These are phyloP conservation scores for Patiria miniata DNA, from an alignment of 35 echinoderm and acorn worm species.

Conservation along the genomic window DNA sequence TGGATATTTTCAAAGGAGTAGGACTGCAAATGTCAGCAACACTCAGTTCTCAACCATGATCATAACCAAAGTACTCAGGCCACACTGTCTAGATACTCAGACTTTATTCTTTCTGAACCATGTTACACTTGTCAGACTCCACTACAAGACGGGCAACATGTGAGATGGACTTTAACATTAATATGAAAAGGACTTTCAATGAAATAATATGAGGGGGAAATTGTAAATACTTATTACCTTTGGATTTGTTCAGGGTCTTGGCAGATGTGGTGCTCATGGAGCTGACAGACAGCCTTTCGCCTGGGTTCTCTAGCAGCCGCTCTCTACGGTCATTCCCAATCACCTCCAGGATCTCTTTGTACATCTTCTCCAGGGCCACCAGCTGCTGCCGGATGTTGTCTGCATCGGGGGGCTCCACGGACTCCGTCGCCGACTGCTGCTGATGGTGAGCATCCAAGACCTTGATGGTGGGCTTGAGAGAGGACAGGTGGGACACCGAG, in stretches of 20 bases:
- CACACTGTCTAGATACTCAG: too few species aligned
- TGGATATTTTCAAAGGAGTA: too few species aligned
- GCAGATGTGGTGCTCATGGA: constrained; percentile 24
- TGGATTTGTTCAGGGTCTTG: constrained; percentile 41
- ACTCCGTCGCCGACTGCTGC: not conserved
- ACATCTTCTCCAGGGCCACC: constrained; percentile 85
- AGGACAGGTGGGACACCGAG: constrained; percentile 4
- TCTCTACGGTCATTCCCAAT: constrained; percentile 34
- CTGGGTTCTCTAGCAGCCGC: constrained; percentile 20
- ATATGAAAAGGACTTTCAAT: too few species aligned
- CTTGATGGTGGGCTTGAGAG: constrained; percentile 21
- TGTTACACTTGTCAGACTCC: too few species aligned
- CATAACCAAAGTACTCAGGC: too few species aligned
- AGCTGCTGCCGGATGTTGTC: constrained; percentile 77
- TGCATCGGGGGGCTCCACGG: constrained; percentile 49
- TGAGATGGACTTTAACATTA: too few species aligned
- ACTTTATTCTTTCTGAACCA: too few species aligned
- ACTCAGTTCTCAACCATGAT: too few species aligned
- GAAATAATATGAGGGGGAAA: too few species aligned
- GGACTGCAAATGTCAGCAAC: too few species aligned
- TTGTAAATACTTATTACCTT: constrained; percentile 10
- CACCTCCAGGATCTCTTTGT: constrained; percentile 87
- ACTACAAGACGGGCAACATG: too few species aligned
- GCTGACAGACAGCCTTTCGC: not conserved
- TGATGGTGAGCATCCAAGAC: not conserved